phyloP scores from a whole-genome alignment of 2,797 vertebrate species.

The Enteromius afrohamiltoni region DNA sequence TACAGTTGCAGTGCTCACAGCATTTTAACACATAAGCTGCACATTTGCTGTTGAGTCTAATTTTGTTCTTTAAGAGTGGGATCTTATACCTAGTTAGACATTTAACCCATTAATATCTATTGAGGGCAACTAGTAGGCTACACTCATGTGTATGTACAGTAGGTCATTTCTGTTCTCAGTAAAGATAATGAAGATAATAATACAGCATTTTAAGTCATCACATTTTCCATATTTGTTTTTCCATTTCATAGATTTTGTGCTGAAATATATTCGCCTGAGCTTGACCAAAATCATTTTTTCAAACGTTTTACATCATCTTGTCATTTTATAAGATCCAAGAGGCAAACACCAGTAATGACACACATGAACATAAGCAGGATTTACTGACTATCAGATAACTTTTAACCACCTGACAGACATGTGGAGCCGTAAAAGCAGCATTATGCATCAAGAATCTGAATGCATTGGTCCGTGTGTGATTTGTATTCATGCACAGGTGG shows the following conservation, averaged over 20 bases:
- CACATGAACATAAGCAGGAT: not conserved
- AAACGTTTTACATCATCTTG: not conserved
- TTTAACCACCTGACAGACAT: not conserved
- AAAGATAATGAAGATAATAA: not conserved
- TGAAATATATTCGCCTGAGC: not conserved
- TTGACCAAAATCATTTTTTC: not conserved
- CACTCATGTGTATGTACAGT: too few species aligned
- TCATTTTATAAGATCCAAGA: not conserved
- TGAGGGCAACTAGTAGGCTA: not conserved
- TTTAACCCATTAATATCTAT: not conserved
- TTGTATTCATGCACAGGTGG: not conserved
- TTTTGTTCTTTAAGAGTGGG: not conserved
- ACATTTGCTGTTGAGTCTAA: not conserved
- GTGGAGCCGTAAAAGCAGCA: not conserved
- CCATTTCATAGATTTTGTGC: not conserved
- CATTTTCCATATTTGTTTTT: not conserved
- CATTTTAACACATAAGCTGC: not conserved
- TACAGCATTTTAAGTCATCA: not conserved
- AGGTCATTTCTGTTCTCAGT: not conserved
- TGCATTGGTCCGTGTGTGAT: not conserved
- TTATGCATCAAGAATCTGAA: constrained; percentile 2
- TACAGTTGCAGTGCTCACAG: not conserved
- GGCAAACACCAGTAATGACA: not conserved
- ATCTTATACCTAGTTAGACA: too few species aligned
- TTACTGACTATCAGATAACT: not conserved